Base-by-base conservation (phyloP, 2,888 invertebrate genomes). In the Coenonympha arcania region DNA sequence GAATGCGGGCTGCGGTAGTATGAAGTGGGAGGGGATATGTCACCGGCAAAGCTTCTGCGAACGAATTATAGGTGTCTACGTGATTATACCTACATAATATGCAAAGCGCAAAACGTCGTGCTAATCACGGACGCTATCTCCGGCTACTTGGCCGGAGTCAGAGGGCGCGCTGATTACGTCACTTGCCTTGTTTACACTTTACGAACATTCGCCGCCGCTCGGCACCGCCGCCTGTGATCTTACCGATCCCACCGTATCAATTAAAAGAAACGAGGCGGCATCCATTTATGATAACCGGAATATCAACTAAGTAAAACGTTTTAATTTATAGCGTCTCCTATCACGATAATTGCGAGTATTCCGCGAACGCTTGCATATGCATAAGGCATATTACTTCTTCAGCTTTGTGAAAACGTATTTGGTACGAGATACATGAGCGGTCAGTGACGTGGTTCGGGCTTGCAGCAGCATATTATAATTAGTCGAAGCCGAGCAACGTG, bases 381-480 rank as follows among this genome's bases (percentile, higher is more conserved):
- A 48, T 48, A 55, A 55, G 58, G 54, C 39, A 41, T n/a, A n/a
- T n/a, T n/a, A n/a, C n/a, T n/a, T n/a, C n/a, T n/a, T n/a, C n/a
- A n/a, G n/a, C 48, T 53, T 50, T 55, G 49, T 50, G 47, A 56
- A 53, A 41, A 51, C 55, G 9, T 24, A 58, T 62, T 61, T 57
- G 57, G 57, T 56, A 51, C 59, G 58, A 64, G 62, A 66, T 65
- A 65, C 65, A 62, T 60, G 65, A 70, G 68, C 73, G 73, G 73
- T 73, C 73, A 72, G 69, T 71, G 73, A 69, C 65, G 70, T 71
- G 72, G 9, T 28, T 11, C 30, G 73, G 71, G 76, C 77, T 73
- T 74, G 71, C 73, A 65, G 71, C 73, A 65, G 73, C 73, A 75
- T 83, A 80, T 84, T 85, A 85, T 82, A 85, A 86, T 86, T 86